A percentile compares a stretch with the other conserved stretches of the same genome.
phyloP scores from a whole-genome alignment of 1,140 invertebrate species.

The Archivesica marissinica region DNA sequence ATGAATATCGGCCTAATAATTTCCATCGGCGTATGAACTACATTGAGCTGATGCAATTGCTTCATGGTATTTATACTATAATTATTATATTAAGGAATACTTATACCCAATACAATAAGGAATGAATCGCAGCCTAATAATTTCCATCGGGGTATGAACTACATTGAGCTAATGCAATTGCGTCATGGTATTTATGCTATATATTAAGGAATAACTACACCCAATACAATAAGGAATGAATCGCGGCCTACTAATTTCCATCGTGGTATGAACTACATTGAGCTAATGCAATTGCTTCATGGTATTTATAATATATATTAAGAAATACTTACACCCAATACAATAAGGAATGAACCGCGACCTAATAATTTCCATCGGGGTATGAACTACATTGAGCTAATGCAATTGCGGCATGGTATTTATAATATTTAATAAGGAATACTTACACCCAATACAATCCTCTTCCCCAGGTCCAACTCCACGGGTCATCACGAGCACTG shows the following conservation, averaged over 20 bases:
- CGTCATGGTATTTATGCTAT: neutral
- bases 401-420: neutral
- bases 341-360: neutral
- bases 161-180: neutral
- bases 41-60: neutral
- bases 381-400: neutral
- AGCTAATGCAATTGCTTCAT: no score
- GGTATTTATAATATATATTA: neutral
- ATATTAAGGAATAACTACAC: neutral
- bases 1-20: neutral
- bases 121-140: no score
- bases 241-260: no score
- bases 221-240: constrained; percentile 20
- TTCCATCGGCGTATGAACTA: neutral
- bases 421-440: neutral
- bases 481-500: constrained; percentile 36
- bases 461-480: constrained; percentile 17
- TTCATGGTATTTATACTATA: neutral
- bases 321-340: neutral
- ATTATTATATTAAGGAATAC: neutral
- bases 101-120: constrained; percentile 46
- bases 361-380: neutral
- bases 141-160: no score
- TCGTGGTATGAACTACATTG: no score
- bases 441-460: constrained; percentile 49